Percentiles rank a stretch among this genome's conserved stretches.
Conservation (phyloP, 2,888 invertebrate species). For the Gari tellinella region DNA sequence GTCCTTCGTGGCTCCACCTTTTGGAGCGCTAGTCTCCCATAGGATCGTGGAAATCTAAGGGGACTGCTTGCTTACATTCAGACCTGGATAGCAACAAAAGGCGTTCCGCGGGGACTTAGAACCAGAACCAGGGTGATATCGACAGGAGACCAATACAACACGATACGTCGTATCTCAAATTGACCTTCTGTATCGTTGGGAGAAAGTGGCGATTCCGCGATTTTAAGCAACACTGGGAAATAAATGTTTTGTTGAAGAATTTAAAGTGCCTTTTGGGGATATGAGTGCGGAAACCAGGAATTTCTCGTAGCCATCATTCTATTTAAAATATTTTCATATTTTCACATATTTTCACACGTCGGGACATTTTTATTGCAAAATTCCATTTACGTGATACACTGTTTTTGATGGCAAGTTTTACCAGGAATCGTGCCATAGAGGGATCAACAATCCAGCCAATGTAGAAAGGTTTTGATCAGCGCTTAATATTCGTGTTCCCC, state of each 20-base stretch:
- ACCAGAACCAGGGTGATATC: slow-evolving; percentile 70
- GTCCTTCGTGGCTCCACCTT: slow-evolving; percentile 49
- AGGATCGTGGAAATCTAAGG: slow-evolving; percentile 67
- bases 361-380: slow-evolving; percentile 53
- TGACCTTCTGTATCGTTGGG: slow-evolving; percentile 55
- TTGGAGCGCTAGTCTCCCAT: slow-evolving; percentile 64
- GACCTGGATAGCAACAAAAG: slow-evolving; percentile 81
- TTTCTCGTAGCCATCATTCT: slow-evolving; percentile 9
- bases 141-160: slow-evolving; percentile 63
- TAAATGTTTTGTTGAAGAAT: slow-evolving; percentile 63
- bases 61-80: slow-evolving; percentile 68
- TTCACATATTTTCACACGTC: slow-evolving; percentile 27
- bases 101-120: slow-evolving; percentile 78
- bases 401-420: too few species aligned
- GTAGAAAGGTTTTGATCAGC: slow-evolving; percentile 1
- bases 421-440: not conserved
- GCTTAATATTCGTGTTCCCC: not conserved
- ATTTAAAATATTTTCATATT: slow-evolving; percentile 43
- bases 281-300: slow-evolving; percentile 5
- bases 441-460: slow-evolving; percentile 5
- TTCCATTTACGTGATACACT: slow-evolving; percentile 37
- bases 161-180: slow-evolving; percentile 43
- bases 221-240: slow-evolving; percentile 51
- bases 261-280: slow-evolving; percentile 57
- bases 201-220: slow-evolving; percentile 31